Evolutionary conservation across 2,888 invertebrate genomes (phyloP).

Genomic region (Xanthia togata): DNA sequence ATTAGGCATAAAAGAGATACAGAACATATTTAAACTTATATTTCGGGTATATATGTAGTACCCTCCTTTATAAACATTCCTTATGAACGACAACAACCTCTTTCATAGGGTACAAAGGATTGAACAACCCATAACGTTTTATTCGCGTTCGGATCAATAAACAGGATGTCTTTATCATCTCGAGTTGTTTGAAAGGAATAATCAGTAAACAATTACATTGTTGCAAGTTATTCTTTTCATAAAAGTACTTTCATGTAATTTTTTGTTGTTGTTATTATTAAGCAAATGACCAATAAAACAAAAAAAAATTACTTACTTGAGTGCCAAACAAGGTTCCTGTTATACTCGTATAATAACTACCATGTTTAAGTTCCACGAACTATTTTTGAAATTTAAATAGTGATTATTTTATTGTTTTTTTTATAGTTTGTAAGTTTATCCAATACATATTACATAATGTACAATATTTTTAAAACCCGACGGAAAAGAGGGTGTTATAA

Average conservation of each 20-base stretch:
- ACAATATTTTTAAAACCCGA: too few species aligned
- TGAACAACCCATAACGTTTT: conserved; percentile 26
- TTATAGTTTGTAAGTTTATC: too few species aligned
- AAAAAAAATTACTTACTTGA: not conserved
- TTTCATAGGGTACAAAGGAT: conserved; percentile 3
- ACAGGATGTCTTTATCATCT: conserved; percentile 21
- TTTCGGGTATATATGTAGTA: conserved; percentile 9
- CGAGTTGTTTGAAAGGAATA: conserved; percentile 14
- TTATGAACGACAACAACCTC: conserved; percentile 19
- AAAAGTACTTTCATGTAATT: not conserved
- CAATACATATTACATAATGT: too few species aligned
- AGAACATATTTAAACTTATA: conserved; percentile 8
- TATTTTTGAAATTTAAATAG: too few species aligned
- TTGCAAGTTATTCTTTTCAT: not conserved
- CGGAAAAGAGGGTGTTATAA: too few species aligned
- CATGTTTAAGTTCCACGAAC: too few species aligned
- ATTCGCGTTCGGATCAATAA: conserved; percentile 24
- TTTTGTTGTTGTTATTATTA: not conserved
- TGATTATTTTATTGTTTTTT: too few species aligned
- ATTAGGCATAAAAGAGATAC: not conserved
- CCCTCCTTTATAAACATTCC: conserved; percentile 32
- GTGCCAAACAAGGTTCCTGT: too few species aligned
- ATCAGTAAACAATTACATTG: conserved; percentile 8
- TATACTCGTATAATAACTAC: too few species aligned
- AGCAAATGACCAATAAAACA: not conserved